Evolutionary conservation across 2,113 vertebrate species (phyloP), one percentile per base, ranked within the genome.

Genomic region (Hypocryptadius cinnamomeus): DNA sequence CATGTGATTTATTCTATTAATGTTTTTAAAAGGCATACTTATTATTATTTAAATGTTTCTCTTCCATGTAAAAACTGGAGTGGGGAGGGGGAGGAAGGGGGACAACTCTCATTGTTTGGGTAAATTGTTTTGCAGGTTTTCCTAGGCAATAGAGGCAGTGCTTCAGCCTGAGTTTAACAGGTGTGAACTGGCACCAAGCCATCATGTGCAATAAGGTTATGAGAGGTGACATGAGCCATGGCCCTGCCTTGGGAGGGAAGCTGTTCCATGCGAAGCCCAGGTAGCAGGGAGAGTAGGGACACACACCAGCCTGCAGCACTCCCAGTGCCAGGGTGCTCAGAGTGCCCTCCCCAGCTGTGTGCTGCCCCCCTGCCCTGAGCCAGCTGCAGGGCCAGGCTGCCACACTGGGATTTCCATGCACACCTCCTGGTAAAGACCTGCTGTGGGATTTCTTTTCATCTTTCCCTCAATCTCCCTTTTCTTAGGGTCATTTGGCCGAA

Each of bases 121-220:
- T 77, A 20, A 73, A 45, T 17, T 2, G 27, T 17, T 74, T 25
- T 45, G 25, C 11, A 10, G 13, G 39, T 15, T 83, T 70, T 57
- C 21, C 18, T 12, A 18, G 35, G 59, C 37, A 71, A 21, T 3
- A 42, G 53, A 63, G 53, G 31, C 22, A 15, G 8, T 47, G 28
- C 35, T 71, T 44, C 24, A 63, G 31, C 13, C 54, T 20, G 27
- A 33, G 15, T n/a, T 68, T 7, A n/a, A 6, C 22, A 37, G 45
- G 40, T 14, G 31, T 6, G 31, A 39, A 30, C 0, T 13, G 18
- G 39, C 65, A 45, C 13, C 21, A 50, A 57, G 47, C 5, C 68
- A 15, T 7, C 15, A 4, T 0, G 1, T 17, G 19, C 53, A 39
- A 6, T 3, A 5, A 25, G 22, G 23, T 8, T 13, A 2, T 22